Evolutionary conservation across 2,888 invertebrate species (phyloP), one percentile per base, ranked within the genome.

Genomic region (Pollenia griseotomentosa): DNA sequence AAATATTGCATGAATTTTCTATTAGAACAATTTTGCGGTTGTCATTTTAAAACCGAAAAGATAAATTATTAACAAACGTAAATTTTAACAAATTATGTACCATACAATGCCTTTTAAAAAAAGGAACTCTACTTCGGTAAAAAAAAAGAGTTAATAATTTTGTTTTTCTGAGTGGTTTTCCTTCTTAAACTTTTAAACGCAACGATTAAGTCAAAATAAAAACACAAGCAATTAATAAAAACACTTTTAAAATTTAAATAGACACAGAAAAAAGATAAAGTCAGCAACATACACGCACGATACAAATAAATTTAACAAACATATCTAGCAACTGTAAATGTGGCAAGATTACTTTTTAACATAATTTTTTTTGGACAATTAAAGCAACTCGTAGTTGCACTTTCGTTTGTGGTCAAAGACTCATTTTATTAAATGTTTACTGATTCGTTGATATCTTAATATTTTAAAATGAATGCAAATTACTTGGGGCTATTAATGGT

Each of bases 201-300:
- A 80, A 73, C 75, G 65, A 83, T 86, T 86, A 86, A 83, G 83
- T 80, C 75, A 71, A 80, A 77, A 68, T 44, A 9, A 42, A 63
- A 83, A 51, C 63, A 66, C 74, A 59, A 57, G 71, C 86, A 86
- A 86, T 86, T 86, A 86, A 80, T 86, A 59, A 83, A 79, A 86
- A 78, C 74, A 53, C 73, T 44, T 68, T 59, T 40, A 65, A 75
- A 71, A 33, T 57, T 48, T 40, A 44, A 59, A 70, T 8, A 48
- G 65, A 46, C 16, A 71, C 48, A 23, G 53, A 14, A 61, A 12
- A n/a, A 44, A 75, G 10, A 48, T 33, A 40, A 73, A 73, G 44
- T 14, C 19, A 74, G 11, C 42, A 74, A 51, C 14, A 59, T 75
- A 74, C 57, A 74, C 57, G 59, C 59, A 68, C 40, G 33, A 33